phyloP scores from a whole-genome alignment of 2,797 vertebrate species.

The Mionectes olivaceus region DNA sequence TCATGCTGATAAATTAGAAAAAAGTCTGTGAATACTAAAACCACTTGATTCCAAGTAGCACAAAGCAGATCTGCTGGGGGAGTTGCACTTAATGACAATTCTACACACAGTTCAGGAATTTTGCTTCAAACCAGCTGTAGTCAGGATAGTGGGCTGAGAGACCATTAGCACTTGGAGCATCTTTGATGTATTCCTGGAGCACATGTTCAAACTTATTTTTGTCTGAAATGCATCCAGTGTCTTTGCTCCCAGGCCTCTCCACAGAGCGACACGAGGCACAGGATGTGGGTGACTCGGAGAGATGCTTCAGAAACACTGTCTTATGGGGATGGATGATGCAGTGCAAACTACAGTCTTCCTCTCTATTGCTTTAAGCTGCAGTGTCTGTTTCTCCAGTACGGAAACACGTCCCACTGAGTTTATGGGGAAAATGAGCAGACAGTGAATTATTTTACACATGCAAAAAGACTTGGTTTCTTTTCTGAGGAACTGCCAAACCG shows the following conservation, averaged over 20 bases:
- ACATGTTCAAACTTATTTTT: neutral
- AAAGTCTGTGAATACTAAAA: neutral
- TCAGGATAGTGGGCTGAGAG: neutral
- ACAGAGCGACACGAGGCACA: neutral
- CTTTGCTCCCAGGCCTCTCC: neutral
- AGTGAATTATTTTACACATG: neutral
- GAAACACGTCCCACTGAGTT: neutral
- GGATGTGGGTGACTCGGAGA: neutral
- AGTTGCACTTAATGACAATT: neutral
- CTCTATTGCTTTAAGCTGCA: neutral
- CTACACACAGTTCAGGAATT: neutral
- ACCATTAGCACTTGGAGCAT: neutral
- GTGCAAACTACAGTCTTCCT: neutral
- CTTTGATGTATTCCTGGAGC: neutral
- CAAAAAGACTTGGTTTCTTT: neutral
- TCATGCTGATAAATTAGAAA: neutral
- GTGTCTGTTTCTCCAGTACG: neutral
- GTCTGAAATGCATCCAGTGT: neutral
- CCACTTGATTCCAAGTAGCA: rapidly evolving
- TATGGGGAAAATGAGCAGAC: neutral
- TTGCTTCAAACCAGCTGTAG: neutral
- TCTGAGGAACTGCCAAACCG: neutral
- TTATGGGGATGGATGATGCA: neutral
- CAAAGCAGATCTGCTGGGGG: neutral
- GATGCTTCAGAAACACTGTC: neutral